Conservation (phyloP, 2,888 invertebrate genomes). For the Galeopsomyia nigrocyanea region DNA sequence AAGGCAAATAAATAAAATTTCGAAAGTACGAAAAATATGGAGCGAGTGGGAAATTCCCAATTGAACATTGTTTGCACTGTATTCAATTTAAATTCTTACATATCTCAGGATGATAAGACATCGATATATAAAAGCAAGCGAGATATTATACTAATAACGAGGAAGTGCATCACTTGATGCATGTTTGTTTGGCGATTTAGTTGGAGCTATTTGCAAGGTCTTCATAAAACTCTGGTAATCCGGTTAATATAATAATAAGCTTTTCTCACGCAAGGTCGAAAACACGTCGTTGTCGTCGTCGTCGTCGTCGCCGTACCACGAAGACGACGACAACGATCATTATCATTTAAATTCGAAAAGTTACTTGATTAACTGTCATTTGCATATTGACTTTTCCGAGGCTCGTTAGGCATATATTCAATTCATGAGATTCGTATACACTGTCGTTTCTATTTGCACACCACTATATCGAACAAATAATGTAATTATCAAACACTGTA, state of each 20-base stretch:
- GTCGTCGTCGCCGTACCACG: not conserved
- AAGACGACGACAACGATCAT: not conserved
- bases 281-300: not conserved
- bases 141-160: too few species aligned
- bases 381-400: not conserved
- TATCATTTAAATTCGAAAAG: too few species aligned
- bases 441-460: not conserved
- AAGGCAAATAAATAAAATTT: too few species aligned
- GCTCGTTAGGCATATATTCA: not conserved
- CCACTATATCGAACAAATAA: not conserved
- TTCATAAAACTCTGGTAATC: conserved; percentile 30
- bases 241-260: conserved; percentile 19
- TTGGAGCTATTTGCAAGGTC: conserved; percentile 14
- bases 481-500: conserved; percentile 24
- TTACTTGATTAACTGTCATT: too few species aligned
- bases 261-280: conserved; percentile 11
- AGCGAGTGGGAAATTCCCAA: too few species aligned
- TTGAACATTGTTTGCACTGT: too few species aligned
- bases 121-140: too few species aligned
- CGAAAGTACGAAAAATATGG: too few species aligned
- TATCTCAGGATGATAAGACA: too few species aligned
- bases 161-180: too few species aligned
- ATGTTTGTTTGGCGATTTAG: too few species aligned
- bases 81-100: too few species aligned
- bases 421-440: conserved; percentile 16